These are phyloP conservation scores for Lutjanus campechanus DNA, from an alignment of 2,797 vertebrate species.

Conservation along the genomic window DNA sequence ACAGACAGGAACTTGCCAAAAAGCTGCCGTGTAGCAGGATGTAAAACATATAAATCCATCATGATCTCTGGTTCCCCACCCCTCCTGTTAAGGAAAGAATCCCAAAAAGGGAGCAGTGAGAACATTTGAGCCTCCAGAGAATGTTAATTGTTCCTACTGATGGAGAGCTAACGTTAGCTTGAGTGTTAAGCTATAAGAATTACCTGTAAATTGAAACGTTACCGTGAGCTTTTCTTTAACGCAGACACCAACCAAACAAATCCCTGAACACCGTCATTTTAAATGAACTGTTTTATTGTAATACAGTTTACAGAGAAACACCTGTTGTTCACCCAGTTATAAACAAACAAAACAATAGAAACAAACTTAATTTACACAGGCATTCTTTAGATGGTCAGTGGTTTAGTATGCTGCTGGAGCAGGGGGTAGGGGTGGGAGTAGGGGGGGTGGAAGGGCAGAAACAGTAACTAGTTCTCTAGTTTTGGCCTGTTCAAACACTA, in stretches of 20 bases:
- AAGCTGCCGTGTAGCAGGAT: too few relatives aligned
- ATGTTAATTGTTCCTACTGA: too few relatives aligned
- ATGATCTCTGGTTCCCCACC: too few relatives aligned
- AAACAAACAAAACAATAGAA: conserved; percentile 84
- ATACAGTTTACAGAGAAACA: conserved; percentile 89
- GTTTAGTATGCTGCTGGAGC: conserved; percentile 80
- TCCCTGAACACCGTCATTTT: conserved; percentile 58
- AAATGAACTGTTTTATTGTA: conserved; percentile 90
- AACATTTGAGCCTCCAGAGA: too few relatives aligned
- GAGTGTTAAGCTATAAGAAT: too few relatives aligned
- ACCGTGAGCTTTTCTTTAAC: background rate
- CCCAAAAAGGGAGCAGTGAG: too few relatives aligned
- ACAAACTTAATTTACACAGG: conserved; percentile 88
- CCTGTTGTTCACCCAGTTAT: conserved; percentile 85
- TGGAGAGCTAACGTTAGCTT: too few relatives aligned
- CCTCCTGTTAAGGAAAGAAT: too few relatives aligned
- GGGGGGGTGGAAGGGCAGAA: conserved; percentile 19
- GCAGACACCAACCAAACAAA: background rate
- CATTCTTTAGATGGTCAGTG: conserved; percentile 84
- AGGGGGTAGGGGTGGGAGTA: conserved; percentile 13
- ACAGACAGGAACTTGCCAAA: too few relatives aligned
- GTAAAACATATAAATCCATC: too few relatives aligned
- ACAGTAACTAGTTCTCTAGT: conserved; percentile 65
- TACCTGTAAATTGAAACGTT: too few relatives aligned
- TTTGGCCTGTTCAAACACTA: conserved; percentile 73